Conservation (phyloP, 1,140 invertebrate genomes). For the Cydia fagiglandana region DNA sequence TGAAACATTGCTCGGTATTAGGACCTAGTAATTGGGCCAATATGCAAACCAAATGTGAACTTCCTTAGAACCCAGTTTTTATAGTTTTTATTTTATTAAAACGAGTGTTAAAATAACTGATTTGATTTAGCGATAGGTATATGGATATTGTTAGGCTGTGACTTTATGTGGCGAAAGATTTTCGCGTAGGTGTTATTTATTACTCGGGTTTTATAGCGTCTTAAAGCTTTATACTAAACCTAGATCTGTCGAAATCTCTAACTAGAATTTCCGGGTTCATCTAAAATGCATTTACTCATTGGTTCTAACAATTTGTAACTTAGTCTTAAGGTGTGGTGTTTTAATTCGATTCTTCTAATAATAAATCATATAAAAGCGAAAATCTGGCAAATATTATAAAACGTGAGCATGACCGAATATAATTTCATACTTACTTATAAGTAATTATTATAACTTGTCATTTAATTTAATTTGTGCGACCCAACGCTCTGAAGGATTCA, state of each 20-base stretch:
- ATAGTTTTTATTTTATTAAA: not conserved
- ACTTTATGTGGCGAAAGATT: not conserved
- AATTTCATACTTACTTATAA: not conserved
- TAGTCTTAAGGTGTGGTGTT: conserved; percentile 75
- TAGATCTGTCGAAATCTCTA: conserved; percentile 29
- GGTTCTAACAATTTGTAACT: conserved; percentile 38
- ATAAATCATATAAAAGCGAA: conserved; percentile 19
- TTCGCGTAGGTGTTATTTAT: not conserved
- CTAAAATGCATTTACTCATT: conserved; percentile 47
- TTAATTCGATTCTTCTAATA: conserved; percentile 39
- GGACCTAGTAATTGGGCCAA: conserved; percentile 60
- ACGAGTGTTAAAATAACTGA: not conserved
- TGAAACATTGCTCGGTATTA: conserved; percentile 82
- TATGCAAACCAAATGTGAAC: conserved; percentile 64
- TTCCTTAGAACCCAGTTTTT: not conserved
- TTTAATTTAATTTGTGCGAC: not conserved
- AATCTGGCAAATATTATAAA: not conserved
- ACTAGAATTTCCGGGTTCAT: conserved; percentile 27
- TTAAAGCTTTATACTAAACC: conserved; percentile 6
- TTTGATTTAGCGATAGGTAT: not conserved
- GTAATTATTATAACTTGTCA: not conserved
- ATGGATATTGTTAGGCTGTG: conserved; percentile 23
- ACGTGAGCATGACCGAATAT: not conserved
- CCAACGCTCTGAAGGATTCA: not conserved
- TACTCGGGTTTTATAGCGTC: not conserved